Base-by-base conservation (phyloP, 1,140 invertebrate species). In the Thaumatotibia leucotreta region DNA sequence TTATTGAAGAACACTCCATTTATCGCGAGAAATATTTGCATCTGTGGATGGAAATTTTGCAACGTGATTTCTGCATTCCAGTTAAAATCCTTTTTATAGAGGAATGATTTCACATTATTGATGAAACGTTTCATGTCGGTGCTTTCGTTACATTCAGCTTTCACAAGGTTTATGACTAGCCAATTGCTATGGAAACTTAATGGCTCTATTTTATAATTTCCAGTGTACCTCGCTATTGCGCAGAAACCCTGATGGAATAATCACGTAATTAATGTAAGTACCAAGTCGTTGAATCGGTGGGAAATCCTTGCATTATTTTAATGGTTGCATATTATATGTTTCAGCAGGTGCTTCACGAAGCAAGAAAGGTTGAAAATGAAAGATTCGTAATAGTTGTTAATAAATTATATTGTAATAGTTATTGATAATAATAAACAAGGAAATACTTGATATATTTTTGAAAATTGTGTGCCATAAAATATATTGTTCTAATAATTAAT, bases 1-100 rank as follows among this genome's bases (percentile, higher is more conserved):
- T 84, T 82, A 20, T 76, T 77, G 63, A 81, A 83, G 49, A 85
- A 85, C 27, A 85, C 72, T 5, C 83, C 83, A 66, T 81, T 75
- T 10, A 71, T 33, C 0, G 69, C 65, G 0, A 83, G 63, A 35
- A 79, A 72, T 3, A 83, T 58, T 20, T 69, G 65, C 0, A 85
- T 11, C 29, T 82, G 81, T 1, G 83, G 83, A 63, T 85, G 83
- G 67, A 81, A 85, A 61, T 73, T 70, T 50, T 71, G 69, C 0
- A 85, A 33, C 54, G 74, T 64, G 17, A 80, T 67, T 14, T 73
- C 45, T 2, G 35, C 23, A 1, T 77, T 67, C 24, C 71, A 79
- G 62, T 83, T 74, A 45, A 75, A 82, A 49, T 74, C 20, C 6
- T 68, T 50, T 32, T 76, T 79, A 2, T 54, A 52, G 3, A 84